A percentile compares a stretch with the other conserved stretches of the same genome.
Conservation (phyloP, 2,888 invertebrate species). For the Sarcophaga subvicina region DNA sequence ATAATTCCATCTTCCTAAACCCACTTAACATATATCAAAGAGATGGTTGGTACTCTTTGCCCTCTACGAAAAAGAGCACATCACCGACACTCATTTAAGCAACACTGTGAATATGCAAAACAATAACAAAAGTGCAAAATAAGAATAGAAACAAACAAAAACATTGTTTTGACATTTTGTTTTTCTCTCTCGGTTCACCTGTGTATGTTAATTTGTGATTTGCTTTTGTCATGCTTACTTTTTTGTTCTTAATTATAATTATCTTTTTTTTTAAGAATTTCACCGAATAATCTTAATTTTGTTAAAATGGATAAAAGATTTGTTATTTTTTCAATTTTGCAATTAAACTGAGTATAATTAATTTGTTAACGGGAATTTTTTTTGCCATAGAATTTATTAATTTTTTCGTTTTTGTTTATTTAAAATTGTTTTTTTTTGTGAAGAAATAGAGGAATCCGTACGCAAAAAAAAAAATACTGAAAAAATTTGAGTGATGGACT, state of each 20-base stretch:
- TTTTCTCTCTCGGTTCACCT: slow-evolving; percentile 50
- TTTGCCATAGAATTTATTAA: not conserved
- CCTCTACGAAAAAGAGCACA: not conserved
- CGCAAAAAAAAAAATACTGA: slow-evolving; percentile 24
- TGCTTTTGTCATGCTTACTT: slow-evolving; percentile 2
- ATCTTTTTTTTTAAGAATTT: slow-evolving; percentile 2
- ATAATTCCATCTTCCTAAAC: too few species aligned
- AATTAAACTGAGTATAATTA: not conserved
- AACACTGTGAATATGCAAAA: slow-evolving; percentile 43
- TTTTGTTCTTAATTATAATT: slow-evolving; percentile 24
- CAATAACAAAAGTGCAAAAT: slow-evolving; percentile 43
- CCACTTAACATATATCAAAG: not conserved
- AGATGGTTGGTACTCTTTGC: not conserved
- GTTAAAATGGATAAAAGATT: not conserved
- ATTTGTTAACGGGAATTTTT: slow-evolving; percentile 6
- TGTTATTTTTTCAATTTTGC: not conserved
- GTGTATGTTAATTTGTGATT: slow-evolving; percentile 18
- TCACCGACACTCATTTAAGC: not conserved
- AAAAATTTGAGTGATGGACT: not conserved
- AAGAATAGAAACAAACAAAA: slow-evolving; percentile 4
- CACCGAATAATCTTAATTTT: not conserved
- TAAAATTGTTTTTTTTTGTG: not conserved
- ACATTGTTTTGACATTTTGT: slow-evolving; percentile 50
- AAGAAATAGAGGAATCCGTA: not conserved
- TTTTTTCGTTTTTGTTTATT: slow-evolving; percentile 1